phyloP scores from a whole-genome alignment of 2,888 invertebrate species.

The Andrena bucephala region DNA sequence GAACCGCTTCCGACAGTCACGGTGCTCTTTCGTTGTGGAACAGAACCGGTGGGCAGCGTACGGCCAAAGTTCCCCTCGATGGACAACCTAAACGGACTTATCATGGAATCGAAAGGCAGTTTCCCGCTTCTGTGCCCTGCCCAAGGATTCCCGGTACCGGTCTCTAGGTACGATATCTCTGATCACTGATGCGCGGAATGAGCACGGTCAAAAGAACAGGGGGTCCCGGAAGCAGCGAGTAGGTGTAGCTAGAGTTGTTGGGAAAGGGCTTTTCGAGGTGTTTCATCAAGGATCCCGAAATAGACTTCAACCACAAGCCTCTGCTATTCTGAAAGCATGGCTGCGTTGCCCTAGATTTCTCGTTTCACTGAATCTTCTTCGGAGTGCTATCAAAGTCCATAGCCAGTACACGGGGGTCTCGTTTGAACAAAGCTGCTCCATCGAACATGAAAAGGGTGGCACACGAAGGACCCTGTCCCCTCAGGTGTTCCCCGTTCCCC shows the following conservation, averaged over 20 bases:
- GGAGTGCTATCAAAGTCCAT: neutral
- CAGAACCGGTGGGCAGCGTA: conserved; percentile 88
- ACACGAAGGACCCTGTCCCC: conserved; percentile 10
- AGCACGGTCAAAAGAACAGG: conserved; percentile 13
- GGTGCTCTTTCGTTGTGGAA: conserved; percentile 51
- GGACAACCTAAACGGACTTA: conserved; percentile 82
- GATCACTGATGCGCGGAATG: conserved; percentile 27
- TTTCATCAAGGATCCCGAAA: neutral
- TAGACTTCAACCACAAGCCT: neutral
- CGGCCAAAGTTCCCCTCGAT: conserved; percentile 87
- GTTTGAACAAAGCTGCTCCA: neutral
- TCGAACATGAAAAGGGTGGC: conserved; percentile 3
- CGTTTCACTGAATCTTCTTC: neutral
- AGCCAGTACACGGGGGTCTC: neutral
- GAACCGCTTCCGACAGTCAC: conserved; percentile 28
- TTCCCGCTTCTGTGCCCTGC: conserved; percentile 90
- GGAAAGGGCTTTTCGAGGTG: neutral
- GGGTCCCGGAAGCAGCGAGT: neutral
- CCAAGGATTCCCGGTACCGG: conserved; percentile 89
- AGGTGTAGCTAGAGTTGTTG: neutral
- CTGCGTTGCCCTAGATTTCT: neutral
- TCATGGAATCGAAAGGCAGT: conserved; percentile 78
- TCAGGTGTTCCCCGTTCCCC: conserved; percentile 88
- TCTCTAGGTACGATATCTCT: conserved; percentile 86
- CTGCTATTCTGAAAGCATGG: neutral